These are phyloP conservation scores for Pasiphila rectangulata DNA, from an alignment of 2,888 invertebrate species.

Conservation along the genomic window DNA sequence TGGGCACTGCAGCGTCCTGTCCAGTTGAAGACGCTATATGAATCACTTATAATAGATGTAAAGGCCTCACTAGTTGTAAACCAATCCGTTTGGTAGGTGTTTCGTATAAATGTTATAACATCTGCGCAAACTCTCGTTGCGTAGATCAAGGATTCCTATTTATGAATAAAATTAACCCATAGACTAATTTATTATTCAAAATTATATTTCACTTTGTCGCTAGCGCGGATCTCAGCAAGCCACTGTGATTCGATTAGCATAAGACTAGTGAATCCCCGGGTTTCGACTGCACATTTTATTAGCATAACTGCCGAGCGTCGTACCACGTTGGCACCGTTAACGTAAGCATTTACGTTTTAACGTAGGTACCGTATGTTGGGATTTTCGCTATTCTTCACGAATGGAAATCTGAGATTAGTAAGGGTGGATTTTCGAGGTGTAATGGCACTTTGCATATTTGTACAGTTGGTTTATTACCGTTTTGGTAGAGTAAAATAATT, in stretches of 20 bases:
- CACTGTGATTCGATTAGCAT: conserved; percentile 48
- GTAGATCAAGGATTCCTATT: too few relatives aligned
- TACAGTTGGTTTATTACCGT: too few relatives aligned
- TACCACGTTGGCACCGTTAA: conserved; percentile 5
- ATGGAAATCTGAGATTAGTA: neutral
- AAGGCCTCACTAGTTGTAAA: too few relatives aligned
- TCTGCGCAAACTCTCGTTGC: too few relatives aligned
- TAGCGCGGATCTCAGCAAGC: conserved; percentile 26
- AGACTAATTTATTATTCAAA: conserved; percentile 2
- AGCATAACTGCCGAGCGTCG: conserved; percentile 45
- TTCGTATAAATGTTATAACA: too few relatives aligned
- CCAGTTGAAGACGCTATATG: too few relatives aligned
- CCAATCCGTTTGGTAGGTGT: too few relatives aligned
- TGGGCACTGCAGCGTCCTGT: too few relatives aligned
- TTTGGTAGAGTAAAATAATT: too few relatives aligned
- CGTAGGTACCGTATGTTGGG: conserved; percentile 13
- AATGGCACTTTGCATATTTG: neutral
- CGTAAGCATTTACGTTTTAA: conserved; percentile 24
- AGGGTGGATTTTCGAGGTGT: neutral
- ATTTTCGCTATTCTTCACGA: conserved; percentile 8
- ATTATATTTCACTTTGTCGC: conserved; percentile 21
- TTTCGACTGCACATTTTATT: conserved; percentile 48
- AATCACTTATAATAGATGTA: too few relatives aligned
- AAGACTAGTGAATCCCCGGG: conserved; percentile 49
- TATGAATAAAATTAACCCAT: conserved; percentile 4